These are phyloP conservation scores for Drosophila antonietae DNA, from an alignment of 2,888 invertebrate genomes.

Conservation along the genomic window DNA sequence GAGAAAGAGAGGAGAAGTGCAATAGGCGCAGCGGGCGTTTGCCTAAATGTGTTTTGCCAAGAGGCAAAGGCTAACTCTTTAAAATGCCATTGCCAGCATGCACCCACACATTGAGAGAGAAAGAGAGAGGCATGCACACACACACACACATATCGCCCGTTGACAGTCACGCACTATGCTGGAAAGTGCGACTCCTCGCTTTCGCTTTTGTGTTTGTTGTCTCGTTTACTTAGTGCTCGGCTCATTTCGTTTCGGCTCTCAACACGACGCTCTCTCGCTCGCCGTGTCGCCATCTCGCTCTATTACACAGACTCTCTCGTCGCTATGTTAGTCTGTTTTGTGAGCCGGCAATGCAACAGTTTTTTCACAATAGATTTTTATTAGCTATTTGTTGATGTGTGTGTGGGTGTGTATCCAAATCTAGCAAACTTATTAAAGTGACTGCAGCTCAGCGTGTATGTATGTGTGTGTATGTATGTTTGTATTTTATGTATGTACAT, in stretches of 20 bases:
- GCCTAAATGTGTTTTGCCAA: constrained; percentile 53
- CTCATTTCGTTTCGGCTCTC: constrained; percentile 31
- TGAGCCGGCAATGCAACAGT: constrained; percentile 73
- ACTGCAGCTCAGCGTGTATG: constrained; percentile 16
- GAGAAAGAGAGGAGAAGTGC: background rate
- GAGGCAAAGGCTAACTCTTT: constrained; percentile 63
- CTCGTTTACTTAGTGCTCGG: constrained; percentile 57
- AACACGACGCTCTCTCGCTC: constrained; percentile 30
- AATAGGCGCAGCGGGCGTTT: constrained; percentile 20
- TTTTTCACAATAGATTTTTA: constrained; percentile 69
- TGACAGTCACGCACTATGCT: constrained; percentile 47
- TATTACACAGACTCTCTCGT: constrained; percentile 14
- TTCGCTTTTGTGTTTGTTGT: constrained; percentile 76
- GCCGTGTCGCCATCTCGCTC: constrained; percentile 15
- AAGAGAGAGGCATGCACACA: background rate
- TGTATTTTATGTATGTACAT: constrained; percentile 8
- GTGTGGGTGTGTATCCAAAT: constrained; percentile 36
- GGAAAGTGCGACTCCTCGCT: constrained; percentile 59
- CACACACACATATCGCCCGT: constrained; percentile 13
- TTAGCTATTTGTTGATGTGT: constrained; percentile 43
- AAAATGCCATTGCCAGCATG: constrained; percentile 51
- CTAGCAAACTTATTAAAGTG: constrained; percentile 54
- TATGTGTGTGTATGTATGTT: background rate
- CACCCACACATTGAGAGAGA: constrained; percentile 18
- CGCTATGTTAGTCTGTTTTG: constrained; percentile 26